A percentile compares a stretch with the other conserved stretches of the same genome.
phyloP scores from a whole-genome alignment of 1,140 invertebrate species.

The Phenacoccus solenopsis region DNA sequence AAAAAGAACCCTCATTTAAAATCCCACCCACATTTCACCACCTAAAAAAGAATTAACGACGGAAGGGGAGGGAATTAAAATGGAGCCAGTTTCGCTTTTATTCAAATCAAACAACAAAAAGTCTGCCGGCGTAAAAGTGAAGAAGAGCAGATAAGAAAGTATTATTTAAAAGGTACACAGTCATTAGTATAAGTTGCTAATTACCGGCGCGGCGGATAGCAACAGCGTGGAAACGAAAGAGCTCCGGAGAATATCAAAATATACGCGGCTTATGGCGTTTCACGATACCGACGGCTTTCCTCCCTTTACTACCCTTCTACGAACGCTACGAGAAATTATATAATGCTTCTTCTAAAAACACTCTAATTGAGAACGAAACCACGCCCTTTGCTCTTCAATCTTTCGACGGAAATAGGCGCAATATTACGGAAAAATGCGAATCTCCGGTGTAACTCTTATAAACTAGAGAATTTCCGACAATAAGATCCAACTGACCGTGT shows the following conservation, averaged over 20 bases:
- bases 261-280: background rate
- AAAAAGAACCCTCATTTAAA: too few relatives aligned
- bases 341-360: background rate
- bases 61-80: background rate
- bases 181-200: constrained; percentile 3
- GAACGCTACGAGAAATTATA: background rate
- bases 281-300: background rate
- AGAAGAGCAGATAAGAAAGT: background rate
- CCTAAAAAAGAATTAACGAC: too few relatives aligned
- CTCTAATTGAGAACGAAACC: background rate
- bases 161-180: constrained; percentile 3
- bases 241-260: background rate
- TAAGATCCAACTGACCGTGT: too few relatives aligned
- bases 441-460: too few relatives aligned
- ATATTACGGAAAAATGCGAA: too few relatives aligned
- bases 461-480: too few relatives aligned
- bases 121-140: background rate
- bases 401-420: too few relatives aligned
- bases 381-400: too few relatives aligned
- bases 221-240: background rate
- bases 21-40: too few relatives aligned
- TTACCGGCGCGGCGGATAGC: background rate
- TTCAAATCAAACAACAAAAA: background rate
- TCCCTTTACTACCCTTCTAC: background rate
- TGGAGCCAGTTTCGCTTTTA: background rate